Conservation (phyloP, 1,140 invertebrate genomes). For the Tyrophagus putrescentiae region DNA sequence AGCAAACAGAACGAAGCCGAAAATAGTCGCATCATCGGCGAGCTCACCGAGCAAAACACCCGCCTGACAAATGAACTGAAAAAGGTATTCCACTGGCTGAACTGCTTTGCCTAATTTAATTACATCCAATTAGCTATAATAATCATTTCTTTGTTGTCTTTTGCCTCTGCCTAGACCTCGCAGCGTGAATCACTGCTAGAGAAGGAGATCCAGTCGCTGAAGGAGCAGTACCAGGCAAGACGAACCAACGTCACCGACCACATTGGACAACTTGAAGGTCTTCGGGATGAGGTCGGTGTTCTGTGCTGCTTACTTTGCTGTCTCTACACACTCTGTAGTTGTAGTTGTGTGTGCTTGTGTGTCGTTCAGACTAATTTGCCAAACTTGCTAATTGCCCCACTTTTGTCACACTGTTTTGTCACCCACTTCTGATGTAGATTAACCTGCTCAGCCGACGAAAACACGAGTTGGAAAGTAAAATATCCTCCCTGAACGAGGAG, state of each 20-base stretch:
- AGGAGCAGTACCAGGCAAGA: slow-evolving; percentile 60
- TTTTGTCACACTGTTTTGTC: slow-evolving; percentile 7
- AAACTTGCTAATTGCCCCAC: background rate
- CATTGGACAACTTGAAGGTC: slow-evolving; percentile 66
- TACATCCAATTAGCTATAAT: background rate
- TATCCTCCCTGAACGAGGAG: slow-evolving; percentile 49
- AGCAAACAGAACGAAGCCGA: slow-evolving; percentile 56
- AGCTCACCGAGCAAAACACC: slow-evolving; percentile 77
- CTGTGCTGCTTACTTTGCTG: too few relatives aligned
- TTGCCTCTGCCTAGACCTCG: slow-evolving; percentile 38
- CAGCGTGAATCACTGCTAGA: slow-evolving; percentile 62
- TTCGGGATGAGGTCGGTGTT: slow-evolving; percentile 58
- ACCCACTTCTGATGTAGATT: slow-evolving; percentile 39
- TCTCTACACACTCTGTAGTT: background rate
- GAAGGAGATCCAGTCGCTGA: slow-evolving; percentile 57
- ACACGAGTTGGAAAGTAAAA: slow-evolving; percentile 60
- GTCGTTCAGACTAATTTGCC: background rate
- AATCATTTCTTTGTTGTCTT: slow-evolving; percentile 9
- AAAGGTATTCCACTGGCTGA: slow-evolving; percentile 41
- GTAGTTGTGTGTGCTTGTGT: background rate
- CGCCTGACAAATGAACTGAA: slow-evolving; percentile 69
- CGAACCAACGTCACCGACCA: slow-evolving; percentile 66
- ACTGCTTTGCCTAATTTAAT: background rate
- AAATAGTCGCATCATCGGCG: slow-evolving; percentile 58
- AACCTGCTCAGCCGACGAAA: slow-evolving; percentile 66